Evolutionary conservation across 1,140 invertebrate genomes (phyloP), one percentile per base, ranked within the genome.

Genomic region (Ceratina calcarata): DNA sequence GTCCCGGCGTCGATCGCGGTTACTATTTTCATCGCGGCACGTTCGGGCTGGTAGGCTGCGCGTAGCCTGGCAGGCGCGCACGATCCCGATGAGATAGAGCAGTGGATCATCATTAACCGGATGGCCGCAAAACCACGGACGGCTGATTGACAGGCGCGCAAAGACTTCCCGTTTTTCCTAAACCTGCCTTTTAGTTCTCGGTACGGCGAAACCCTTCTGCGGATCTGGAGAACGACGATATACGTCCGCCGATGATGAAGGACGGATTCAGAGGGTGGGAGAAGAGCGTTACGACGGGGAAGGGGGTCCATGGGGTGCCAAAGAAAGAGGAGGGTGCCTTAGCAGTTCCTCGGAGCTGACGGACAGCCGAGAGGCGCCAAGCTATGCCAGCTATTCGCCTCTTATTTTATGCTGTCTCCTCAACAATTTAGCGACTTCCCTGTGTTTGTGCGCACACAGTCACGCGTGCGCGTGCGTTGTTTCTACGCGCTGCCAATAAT

Each of bases 91-190:
- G 80, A 89, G 87, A 89, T 88, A 87, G 83, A 89, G 86, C 88
- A 89, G 90, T 89, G 89, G 89, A 91, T 91, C 90, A 90, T 91
- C 90, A 90, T 91, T 91, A 91, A 89, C 87, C 87, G 85, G 89
- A 85, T 83, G 75, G 86, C 65, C 73, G 83, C 88, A 91, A 91
- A 91, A 90, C 89, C 88, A 75, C 37, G 78, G 88, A 88, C 89
- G 78, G 80, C 88, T 91, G 90, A 91, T 91, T 91, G 90, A 91
- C 90, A 91, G 89, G 86, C 87, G 81, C 88, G 88, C 88, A 86
- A 90, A 88, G 87, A 89, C 82, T 88, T 88, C 84, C 81, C 85
- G 89, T 90, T 90, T 90, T 89, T 89, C 88, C 89, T 87, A 85
- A 85, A 86, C 88, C 82, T 81, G 85, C 80, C 74, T 83, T 88